Conservation (phyloP, 2,888 invertebrate genomes). For the Rhogogaster chlorosoma region DNA sequence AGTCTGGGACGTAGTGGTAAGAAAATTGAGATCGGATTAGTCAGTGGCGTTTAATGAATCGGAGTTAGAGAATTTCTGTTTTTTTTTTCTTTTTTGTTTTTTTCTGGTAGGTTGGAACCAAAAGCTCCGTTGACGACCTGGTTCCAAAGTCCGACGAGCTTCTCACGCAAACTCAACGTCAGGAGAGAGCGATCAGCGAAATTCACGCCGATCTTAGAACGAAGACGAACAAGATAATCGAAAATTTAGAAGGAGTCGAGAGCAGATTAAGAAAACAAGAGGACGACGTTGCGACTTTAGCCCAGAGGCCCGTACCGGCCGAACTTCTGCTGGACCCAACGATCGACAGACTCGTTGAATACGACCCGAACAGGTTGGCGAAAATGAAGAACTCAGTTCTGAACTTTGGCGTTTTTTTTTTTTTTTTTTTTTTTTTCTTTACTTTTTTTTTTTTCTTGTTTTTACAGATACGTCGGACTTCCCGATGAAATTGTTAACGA, state of each 20-base stretch:
- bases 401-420: no score
- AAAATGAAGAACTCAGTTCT: background rate
- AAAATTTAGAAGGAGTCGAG: slow-evolving; percentile 92
- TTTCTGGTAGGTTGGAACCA: slow-evolving; percentile 84
- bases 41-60: background rate
- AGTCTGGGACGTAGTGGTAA: slow-evolving; percentile 91
- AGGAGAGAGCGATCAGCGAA: slow-evolving; percentile 92
- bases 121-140: slow-evolving; percentile 91
- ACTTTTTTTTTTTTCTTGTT: background rate
- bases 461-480: slow-evolving; percentile 67
- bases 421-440: background rate
- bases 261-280: slow-evolving; percentile 91
- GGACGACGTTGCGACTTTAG: slow-evolving; percentile 88
- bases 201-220: slow-evolving; percentile 90
- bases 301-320: slow-evolving; percentile 87
- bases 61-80: background rate
- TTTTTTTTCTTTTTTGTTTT: background rate
- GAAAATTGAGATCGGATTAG: slow-evolving; percentile 50
- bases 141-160: slow-evolving; percentile 93
- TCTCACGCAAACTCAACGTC: slow-evolving; percentile 91
- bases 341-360: slow-evolving; percentile 89
- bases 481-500: slow-evolving; percentile 70
- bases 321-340: slow-evolving; percentile 88
- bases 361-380: slow-evolving; percentile 85
- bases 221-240: slow-evolving; percentile 92